These are phyloP conservation scores for Agrochola circellaris DNA, from an alignment of 2,888 invertebrate genomes.

Conservation along the genomic window DNA sequence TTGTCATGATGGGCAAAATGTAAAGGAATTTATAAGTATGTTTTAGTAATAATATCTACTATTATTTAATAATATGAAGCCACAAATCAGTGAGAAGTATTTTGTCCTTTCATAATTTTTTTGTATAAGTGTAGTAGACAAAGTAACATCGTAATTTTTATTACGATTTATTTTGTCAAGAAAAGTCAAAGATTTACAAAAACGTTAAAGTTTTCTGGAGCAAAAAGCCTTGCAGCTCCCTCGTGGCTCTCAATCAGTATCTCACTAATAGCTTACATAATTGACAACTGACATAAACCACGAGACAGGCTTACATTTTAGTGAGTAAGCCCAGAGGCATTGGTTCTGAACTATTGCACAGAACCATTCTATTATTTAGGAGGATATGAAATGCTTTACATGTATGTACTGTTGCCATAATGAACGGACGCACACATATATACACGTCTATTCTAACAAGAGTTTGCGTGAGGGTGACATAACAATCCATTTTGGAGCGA, in stretches of 20 bases:
- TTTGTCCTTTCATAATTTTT: not conserved
- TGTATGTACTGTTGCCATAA: conserved; percentile 30
- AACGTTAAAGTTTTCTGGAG: conserved; percentile 18
- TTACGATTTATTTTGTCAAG: not conserved
- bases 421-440: conserved; percentile 23
- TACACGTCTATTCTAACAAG: conserved; percentile 32
- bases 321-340: conserved; percentile 54
- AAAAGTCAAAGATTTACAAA: conserved; percentile 5
- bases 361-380: conserved; percentile 45
- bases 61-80: not conserved
- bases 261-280: conserved; percentile 57
- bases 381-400: conserved; percentile 29
- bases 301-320: conserved; percentile 41
- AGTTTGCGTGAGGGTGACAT: conserved; percentile 47
- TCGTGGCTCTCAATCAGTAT: conserved; percentile 54
- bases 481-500: conserved; percentile 56
- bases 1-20: not conserved
- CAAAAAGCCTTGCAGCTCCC: conserved; percentile 39
- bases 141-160: not conserved
- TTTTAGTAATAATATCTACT: not conserved
- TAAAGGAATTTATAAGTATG: not conserved
- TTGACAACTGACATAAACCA: conserved; percentile 61
- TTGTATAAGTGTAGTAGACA: not conserved
- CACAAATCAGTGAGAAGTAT: not conserved
- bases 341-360: conserved; percentile 26